Conservation (phyloP, 2,113 vertebrate genomes). For the Dasyornis broadbenti region DNA sequence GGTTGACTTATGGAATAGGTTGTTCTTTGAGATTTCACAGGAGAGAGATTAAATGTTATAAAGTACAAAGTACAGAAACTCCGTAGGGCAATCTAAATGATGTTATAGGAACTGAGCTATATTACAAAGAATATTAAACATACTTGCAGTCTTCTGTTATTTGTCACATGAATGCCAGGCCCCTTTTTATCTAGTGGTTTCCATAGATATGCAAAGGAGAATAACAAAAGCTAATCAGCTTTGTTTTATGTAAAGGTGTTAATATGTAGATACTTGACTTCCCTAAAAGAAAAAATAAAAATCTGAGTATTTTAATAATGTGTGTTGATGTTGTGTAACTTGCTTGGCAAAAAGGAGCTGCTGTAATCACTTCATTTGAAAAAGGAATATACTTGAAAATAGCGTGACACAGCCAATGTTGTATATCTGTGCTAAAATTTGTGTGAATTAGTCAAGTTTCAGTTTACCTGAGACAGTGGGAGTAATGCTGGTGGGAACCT, state of each 20-base stretch:
- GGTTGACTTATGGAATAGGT: not conserved
- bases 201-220: not conserved
- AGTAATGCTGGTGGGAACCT: not conserved
- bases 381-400: conserved; percentile 4
- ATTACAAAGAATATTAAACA: conserved; percentile 1
- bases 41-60: conserved; percentile 15
- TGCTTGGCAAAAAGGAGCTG: not conserved
- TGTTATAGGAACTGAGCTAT: not conserved
- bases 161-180: not conserved
- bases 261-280: conserved; percentile 12
- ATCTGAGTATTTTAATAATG: not conserved
- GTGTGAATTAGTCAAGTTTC: not conserved
- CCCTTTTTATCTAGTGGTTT: not conserved
- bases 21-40: not conserved
- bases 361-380: conserved; percentile 11
- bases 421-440: not conserved
- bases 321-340: not conserved
- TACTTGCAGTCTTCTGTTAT: conserved; percentile 13
- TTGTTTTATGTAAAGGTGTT: conserved; percentile 35
- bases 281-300: not conserved
- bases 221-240: conserved; percentile 42
- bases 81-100: not conserved
- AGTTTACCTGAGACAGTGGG: not conserved
- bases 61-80: conserved; percentile 2
- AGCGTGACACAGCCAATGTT: not conserved